Base-by-base conservation (phyloP, 1,140 invertebrate genomes). In the Danaus plexippus region DNA sequence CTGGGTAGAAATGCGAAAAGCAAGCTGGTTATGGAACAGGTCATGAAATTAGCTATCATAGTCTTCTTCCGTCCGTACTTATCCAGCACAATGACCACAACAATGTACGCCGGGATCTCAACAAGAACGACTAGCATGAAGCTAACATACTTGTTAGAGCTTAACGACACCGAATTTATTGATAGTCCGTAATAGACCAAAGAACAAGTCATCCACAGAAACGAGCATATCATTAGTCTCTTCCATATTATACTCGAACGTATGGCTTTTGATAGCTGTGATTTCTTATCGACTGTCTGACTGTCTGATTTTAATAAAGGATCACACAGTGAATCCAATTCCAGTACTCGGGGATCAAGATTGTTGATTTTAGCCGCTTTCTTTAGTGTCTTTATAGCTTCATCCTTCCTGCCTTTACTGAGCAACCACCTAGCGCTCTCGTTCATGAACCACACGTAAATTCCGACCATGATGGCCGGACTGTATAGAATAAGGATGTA, bases 401-500 rank as follows among this genome's bases (percentile, higher is more conserved):
- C 91, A 11, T 92, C 89, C 11, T 88, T 84, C 32, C 91, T 88
- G n/a, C 92, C 92, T 77, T 95, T 93, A 2, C 92, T 91, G 15
- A 96, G 75, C 11, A 96, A 76, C 94, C 94, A 96, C 60, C 94
- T 89, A 1, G 92, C 91, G 5, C 94, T 95, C 79, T 96, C 95
- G 2, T 94, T 94, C 73, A 95, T 92, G 63, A 95, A 92, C 94
- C 94, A 96, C 82, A 94, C 94, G 73, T 95, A 95, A 43, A 89
- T 73, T 41, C 94, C 87, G 59, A 96, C 75, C 10, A 93, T 88
- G 6, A 92, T 77, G 9, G 91, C 91, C 2, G 92, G 91, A 2
- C 82, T 77, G 66, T 94, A 94, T 9, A 93, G 81, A 1, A 92
- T 88, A 11, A 93, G 87, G 55, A 94, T 88, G 54, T 94, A 81